phyloP scores from a whole-genome alignment of 2,797 vertebrate genomes.

The Pseudomugil gertrudae region DNA sequence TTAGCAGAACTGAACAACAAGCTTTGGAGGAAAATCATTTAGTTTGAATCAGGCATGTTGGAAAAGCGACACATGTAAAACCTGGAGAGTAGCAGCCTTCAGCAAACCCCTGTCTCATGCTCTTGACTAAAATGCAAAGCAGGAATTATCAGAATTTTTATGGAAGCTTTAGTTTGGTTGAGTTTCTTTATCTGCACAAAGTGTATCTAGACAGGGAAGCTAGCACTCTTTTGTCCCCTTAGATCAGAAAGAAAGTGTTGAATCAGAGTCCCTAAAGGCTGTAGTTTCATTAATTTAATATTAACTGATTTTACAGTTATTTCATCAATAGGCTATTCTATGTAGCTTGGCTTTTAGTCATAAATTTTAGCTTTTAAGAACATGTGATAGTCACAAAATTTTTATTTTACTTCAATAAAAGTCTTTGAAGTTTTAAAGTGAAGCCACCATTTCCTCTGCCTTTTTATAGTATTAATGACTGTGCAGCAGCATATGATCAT shows the following conservation, averaged over 20 bases:
- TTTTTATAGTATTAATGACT: not conserved
- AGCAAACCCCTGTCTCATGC: too few species aligned
- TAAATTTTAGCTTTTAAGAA: too few species aligned
- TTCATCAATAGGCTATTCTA: not conserved
- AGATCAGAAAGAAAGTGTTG: not conserved
- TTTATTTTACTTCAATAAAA: not conserved
- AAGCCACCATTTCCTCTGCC: not conserved
- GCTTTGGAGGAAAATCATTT: too few species aligned
- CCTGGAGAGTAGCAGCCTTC: too few species aligned
- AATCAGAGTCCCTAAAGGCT: not conserved
- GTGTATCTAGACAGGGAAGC: not conserved
- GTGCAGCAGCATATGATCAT: constrained; percentile 2
- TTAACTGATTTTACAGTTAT: too few species aligned
- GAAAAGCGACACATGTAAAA: too few species aligned
- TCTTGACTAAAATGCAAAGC: not conserved
- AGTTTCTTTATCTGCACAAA: not conserved
- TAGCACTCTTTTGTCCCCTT: not conserved
- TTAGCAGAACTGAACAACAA: too few species aligned
- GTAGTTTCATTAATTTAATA: not conserved
- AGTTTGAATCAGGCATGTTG: too few species aligned
- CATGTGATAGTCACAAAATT: not conserved
- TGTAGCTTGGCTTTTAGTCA: not conserved
- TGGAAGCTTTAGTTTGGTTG: too few species aligned
- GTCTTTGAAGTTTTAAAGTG: not conserved
- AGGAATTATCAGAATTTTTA: not conserved